A percentile compares a stretch with the other conserved stretches of the same genome.
phyloP scores from a whole-genome alignment of 2,797 vertebrate genomes.

The Chiroxiphia lanceolata region DNA sequence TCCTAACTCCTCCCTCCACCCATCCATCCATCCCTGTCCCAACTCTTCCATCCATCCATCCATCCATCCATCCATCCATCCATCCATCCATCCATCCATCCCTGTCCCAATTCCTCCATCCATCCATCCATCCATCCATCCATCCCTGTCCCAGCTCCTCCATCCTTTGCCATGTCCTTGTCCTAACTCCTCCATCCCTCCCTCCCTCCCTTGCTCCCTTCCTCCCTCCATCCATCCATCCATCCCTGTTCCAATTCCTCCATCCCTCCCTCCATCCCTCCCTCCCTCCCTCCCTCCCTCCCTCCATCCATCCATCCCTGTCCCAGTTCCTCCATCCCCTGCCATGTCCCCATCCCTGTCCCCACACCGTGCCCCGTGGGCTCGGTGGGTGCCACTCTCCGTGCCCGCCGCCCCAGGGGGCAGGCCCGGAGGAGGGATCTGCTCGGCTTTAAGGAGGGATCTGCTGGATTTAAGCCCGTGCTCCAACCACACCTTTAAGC shows the following conservation, averaged over 20 bases:
- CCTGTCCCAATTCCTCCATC: too few species aligned
- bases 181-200: too few species aligned
- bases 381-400: accelerated
- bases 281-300: too few species aligned
- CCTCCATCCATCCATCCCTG: neutral
- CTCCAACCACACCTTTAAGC: neutral
- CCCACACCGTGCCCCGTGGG: accelerated
- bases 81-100: accelerated
- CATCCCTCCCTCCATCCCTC: too few species aligned
- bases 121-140: neutral
- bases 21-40: neutral
- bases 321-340: neutral
- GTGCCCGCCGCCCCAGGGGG: accelerated
- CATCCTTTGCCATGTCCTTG: accelerated
- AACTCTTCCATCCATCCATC: too few species aligned
- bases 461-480: neutral
- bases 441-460: too few species aligned
- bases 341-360: neutral
- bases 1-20: too few species aligned
- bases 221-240: too few species aligned
- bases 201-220: too few species aligned
- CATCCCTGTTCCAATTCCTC: neutral
- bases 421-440: neutral
- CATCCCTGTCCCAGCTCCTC: neutral
- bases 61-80: neutral